Evolutionary conservation across 37 sponge, comb jelly and placozoan genomes (phyloP).

Genomic region (Cliona cf. orientalis): DNA sequence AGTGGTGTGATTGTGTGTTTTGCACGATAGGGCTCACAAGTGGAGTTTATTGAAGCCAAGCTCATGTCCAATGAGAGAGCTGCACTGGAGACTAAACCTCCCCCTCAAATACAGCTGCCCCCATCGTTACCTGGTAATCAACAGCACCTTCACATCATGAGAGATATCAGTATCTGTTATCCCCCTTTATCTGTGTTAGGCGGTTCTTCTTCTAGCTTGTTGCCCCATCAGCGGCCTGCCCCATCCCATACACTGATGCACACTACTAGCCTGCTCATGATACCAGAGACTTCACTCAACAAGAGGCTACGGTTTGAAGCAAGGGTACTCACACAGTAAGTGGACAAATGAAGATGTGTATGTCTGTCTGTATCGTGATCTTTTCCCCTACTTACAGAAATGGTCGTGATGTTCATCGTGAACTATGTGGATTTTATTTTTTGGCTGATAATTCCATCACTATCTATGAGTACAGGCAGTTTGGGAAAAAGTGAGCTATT

Average conservation of each 20-base stretch:
- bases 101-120: too few species aligned
- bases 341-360: background rate
- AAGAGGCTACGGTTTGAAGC: conserved; percentile 54
- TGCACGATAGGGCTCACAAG: conserved; percentile 6
- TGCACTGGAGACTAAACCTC: too few species aligned
- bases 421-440: conserved; percentile 84
- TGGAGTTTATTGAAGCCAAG: conserved; percentile 18
- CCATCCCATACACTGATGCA: background rate
- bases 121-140: too few species aligned
- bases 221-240: background rate
- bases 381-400: conserved; percentile 19
- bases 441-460: conserved; percentile 69
- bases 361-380: background rate
- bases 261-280: too few species aligned
- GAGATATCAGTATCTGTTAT: too few species aligned
- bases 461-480: conserved; percentile 81
- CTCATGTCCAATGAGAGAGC: conserved; percentile 36
- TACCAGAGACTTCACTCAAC: conserved; percentile 27
- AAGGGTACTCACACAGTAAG: conserved; percentile 72
- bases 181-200: background rate
- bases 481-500: conserved; percentile 75
- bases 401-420: conserved; percentile 76
- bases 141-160: too few species aligned
- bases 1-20: background rate
- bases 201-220: too few species aligned